Base-by-base conservation (phyloP, 2,888 invertebrate species). In the Ypsolopha scabrella region DNA sequence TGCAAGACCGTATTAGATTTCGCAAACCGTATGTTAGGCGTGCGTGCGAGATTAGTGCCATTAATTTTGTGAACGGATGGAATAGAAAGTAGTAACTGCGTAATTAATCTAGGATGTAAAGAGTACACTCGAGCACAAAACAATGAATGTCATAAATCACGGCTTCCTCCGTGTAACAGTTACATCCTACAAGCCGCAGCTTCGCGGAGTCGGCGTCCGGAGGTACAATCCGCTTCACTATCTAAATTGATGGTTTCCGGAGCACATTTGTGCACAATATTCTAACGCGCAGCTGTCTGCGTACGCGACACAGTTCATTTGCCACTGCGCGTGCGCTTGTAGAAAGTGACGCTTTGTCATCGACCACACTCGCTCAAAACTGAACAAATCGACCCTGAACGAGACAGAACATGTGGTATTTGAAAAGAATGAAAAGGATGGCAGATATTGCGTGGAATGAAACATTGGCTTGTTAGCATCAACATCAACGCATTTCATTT, bases 221-320 rank as follows among this genome's bases (percentile, higher is more conserved):
- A 75, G 24, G 34, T 33, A 46, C 46, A 33, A 34, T 46, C 43
- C 13, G 75, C 75, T 76, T 2, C 24, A 24, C 80, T 80, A 80
- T 81, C 81, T 80, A 69, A 85, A 86, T 86, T 83, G 81, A 85
- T 86, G 73, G 79, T 76, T 86, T 86, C 86, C 86, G 85, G 80
- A 65, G 80, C 65, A 75, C 76, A 77, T 82, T 82, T 76, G 75
- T 73, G 50, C 51, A 66, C 68, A 63, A 14, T 64, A 68, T 69
- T 73, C 74, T 77, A 79, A 77, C 75, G 77, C 69, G 73, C 81
- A 81, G 78, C 80, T 81, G 81, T 76, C 80, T 73, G 70, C 66
- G 70, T 68, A 68, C 72, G 75, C 82, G 82, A 81, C 83, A 83
- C 83, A 85, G 83, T 83, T 80, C 82, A 82, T 80, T 81, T 80